Evolutionary conservation across 2,888 invertebrate genomes (phyloP), one percentile per base, ranked within the genome.

Genomic region (Sarcophaga variegata): DNA sequence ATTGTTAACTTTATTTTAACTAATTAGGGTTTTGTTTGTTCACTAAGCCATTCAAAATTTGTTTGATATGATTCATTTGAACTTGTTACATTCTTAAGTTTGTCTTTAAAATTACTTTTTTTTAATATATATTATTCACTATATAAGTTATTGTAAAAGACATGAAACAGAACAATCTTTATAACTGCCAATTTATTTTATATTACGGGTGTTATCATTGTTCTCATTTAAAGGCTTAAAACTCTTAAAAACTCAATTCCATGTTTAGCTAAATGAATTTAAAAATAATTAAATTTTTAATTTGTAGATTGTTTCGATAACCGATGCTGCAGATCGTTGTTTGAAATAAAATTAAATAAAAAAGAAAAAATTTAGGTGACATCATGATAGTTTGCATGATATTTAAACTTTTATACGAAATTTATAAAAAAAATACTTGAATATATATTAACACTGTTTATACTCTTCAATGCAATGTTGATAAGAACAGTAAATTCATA

Each of bases 111-210:
- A 67, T 11, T 49, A 45, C 47, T 64, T 74, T 17, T 4, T 63
- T 25, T 76, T 74, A 67, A 25, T 54, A 77, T 14, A n/a, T 45
- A 25, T 80, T 80, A 70, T 59, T 25, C 54, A 60, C 22, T 45
- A 47, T 45, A 60, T 64, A 49, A 66, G 60, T 81, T 77, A 45
- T 22, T 49, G 27, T 8, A 59, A 60, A 49, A 27, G 12, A 54
- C 5, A 66, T 1, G 12, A 71, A 76, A 70, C n/a, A 20, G n/a
- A 20, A 75, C 66, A 83, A 83, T 83, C 59, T 64, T 66, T 69
- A 70, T 49, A 81, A 86, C 86, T 86, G 83, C 83, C 83, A 81
- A 66, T 45, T 47, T 80, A 49, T 62, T 79, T 71, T 62, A 67
- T 47, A 20, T 67, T 77, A 49, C 67, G 17, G 54, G 17, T 54